Evolutionary conservation across 2,888 invertebrate genomes (phyloP).

Genomic region (Therioaphis trifolii): DNA sequence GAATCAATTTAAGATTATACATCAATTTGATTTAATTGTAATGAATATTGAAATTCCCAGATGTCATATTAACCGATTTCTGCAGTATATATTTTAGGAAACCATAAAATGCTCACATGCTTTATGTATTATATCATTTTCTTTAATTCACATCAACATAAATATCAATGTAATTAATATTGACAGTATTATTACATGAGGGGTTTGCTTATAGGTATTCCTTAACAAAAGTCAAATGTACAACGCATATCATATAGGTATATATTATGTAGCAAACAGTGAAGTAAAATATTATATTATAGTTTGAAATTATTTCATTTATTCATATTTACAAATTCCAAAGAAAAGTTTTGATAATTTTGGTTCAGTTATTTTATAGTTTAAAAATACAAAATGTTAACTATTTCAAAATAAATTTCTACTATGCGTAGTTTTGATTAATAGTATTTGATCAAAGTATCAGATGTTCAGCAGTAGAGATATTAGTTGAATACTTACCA

Average conservation of each 20-base stretch:
- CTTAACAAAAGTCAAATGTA: background rate
- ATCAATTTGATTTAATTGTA: too few relatives aligned
- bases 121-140: background rate
- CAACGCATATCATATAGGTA: background rate
- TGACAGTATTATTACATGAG: background rate
- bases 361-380: too few relatives aligned
- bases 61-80: background rate
- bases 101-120: background rate
- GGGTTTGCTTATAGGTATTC: background rate
- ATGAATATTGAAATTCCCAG: too few relatives aligned
- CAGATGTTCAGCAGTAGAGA: background rate
- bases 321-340: too few relatives aligned
- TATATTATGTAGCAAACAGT: background rate
- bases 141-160: background rate
- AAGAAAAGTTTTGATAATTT: background rate
- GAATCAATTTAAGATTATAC: too few relatives aligned
- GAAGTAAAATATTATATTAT: background rate
- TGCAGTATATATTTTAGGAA: background rate
- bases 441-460: conserved; percentile 26
- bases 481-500: conserved; percentile 47
- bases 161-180: background rate
- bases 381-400: too few relatives aligned
- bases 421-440: conserved; percentile 22
- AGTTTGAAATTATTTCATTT: too few relatives aligned
- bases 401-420: conserved; percentile 13